These are phyloP conservation scores for Calliphora vomitoria DNA, from an alignment of 2,888 invertebrate genomes.

Conservation along the genomic window DNA sequence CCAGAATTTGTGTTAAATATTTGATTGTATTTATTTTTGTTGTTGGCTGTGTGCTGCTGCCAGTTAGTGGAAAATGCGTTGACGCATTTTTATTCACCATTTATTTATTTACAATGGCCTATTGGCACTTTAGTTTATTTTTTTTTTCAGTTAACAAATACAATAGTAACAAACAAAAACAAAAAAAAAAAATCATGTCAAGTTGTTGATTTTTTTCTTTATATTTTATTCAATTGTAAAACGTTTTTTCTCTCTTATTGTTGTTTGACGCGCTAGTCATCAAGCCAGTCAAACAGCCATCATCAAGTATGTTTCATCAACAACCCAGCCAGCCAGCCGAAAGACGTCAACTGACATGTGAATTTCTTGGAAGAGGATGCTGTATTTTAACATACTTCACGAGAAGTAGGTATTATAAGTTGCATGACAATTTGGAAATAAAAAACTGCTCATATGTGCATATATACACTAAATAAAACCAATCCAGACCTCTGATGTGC, in stretches of 20 bases:
- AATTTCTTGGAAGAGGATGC: slow-evolving; percentile 55
- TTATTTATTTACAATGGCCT: slow-evolving; percentile 69
- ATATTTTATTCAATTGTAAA: slow-evolving; percentile 43
- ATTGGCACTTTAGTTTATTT: slow-evolving; percentile 69
- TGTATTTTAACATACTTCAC: not conserved
- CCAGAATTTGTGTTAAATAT: slow-evolving; percentile 72
- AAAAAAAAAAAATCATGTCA: slow-evolving; percentile 50
- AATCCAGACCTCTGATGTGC: too few relatives aligned
- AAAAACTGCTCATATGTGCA: too few relatives aligned
- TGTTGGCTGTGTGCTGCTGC: slow-evolving; percentile 43
- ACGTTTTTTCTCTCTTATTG: slow-evolving; percentile 17
- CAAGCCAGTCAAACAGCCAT: slow-evolving; percentile 46
- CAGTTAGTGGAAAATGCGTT: slow-evolving; percentile 67
- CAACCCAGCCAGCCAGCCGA: slow-evolving; percentile 31
- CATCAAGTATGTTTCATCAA: slow-evolving; percentile 61
- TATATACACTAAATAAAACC: too few relatives aligned
- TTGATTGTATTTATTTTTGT: slow-evolving; percentile 62
- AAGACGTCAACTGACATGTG: slow-evolving; percentile 64
- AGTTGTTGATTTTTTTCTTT: slow-evolving; percentile 50
- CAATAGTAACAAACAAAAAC: slow-evolving; percentile 13
- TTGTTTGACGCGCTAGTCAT: slow-evolving; percentile 45
- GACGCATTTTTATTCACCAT: slow-evolving; percentile 70
- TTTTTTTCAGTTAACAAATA: slow-evolving; percentile 22
- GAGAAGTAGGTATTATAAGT: not conserved
- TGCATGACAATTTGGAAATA: not conserved